A percentile compares a stretch with the other conserved stretches of the same genome.
phyloP scores from a whole-genome alignment of 2,888 invertebrate species.

The Rhabditophanes sp. region DNA sequence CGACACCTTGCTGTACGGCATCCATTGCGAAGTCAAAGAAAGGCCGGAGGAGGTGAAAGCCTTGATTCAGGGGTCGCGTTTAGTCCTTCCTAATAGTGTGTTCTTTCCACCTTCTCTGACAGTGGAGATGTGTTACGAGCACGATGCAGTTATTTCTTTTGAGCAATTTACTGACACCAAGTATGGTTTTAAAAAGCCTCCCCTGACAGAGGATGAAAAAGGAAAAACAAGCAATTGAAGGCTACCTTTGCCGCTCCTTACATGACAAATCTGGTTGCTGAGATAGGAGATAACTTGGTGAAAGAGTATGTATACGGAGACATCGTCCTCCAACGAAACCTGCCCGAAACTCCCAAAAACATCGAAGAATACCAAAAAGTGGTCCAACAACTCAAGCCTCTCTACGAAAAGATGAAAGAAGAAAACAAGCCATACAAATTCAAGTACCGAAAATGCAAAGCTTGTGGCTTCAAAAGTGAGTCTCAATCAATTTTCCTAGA shows the following conservation, averaged over 20 bases:
- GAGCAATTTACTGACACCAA: conserved; percentile 25
- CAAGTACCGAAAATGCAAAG: conserved; percentile 18
- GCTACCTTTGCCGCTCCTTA: conserved; percentile 21
- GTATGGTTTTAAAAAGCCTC: conserved; percentile 35
- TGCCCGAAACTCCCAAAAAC: conserved; percentile 40
- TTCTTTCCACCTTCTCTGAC: conserved; percentile 39
- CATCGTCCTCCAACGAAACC: conserved; percentile 38
- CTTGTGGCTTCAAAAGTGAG: conserved; percentile 39
- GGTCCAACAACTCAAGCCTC: conserved; percentile 38
- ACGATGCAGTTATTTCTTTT: conserved; percentile 33
- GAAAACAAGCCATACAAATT: conserved; percentile 35
- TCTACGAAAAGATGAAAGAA: conserved; percentile 33
- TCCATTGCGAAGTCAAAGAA: too few species aligned
- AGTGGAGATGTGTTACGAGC: conserved; percentile 39
- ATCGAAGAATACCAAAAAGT: conserved; percentile 39
- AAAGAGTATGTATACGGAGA: conserved; percentile 41
- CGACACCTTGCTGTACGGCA: too few species aligned
- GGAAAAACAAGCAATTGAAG: conserved; percentile 24
- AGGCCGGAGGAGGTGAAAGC: too few species aligned
- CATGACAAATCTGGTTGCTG: conserved; percentile 35
- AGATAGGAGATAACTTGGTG: conserved; percentile 40
- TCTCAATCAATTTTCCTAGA: conserved; percentile 19
- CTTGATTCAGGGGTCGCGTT: too few species aligned
- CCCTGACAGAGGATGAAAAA: conserved; percentile 29
- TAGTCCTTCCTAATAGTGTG: conserved; percentile 40